These are phyloP conservation scores for Benthosema pterotum DNA, from an alignment of 2,797 vertebrate species.

Conservation along the genomic window DNA sequence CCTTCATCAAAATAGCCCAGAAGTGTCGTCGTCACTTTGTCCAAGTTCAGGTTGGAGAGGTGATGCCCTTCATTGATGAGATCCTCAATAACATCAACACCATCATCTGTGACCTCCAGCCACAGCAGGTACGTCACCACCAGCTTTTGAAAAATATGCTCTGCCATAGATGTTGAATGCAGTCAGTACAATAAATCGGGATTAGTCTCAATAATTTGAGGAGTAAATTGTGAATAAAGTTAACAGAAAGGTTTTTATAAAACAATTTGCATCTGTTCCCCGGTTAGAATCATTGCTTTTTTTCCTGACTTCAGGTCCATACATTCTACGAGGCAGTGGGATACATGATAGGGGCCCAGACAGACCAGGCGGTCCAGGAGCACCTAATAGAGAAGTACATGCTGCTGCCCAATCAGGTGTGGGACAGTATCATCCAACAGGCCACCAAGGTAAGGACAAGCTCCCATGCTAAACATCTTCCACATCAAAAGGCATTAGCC, in stretches of 20 bases:
- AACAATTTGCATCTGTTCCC: neutral
- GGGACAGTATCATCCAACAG: conserved; percentile 93
- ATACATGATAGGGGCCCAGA: conserved; percentile 92
- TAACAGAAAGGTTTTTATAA: too few species aligned
- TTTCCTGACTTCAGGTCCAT: conserved; percentile 79
- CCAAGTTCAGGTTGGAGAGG: conserved; percentile 91
- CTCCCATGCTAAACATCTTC: neutral
- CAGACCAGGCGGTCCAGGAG: conserved; percentile 88
- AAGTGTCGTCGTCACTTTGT: conserved; percentile 93
- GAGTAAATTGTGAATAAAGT: too few species aligned
- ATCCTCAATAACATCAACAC: conserved; percentile 93
- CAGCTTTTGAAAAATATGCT: too few species aligned
- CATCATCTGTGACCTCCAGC: conserved; percentile 92
- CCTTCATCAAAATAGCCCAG: conserved; percentile 92
- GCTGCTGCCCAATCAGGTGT: conserved; percentile 91
- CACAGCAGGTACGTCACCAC: conserved; percentile 83
- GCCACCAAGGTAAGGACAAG: conserved; percentile 86
- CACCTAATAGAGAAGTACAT: conserved; percentile 92
- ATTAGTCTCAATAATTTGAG: too few species aligned
- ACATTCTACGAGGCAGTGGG: conserved; percentile 92
- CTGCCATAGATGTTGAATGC: too few species aligned
- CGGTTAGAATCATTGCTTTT: neutral
- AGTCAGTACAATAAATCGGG: too few species aligned
- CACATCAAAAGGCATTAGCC: too few species aligned
- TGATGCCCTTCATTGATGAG: conserved; percentile 93